phyloP scores from a whole-genome alignment of 2,113 vertebrate species.

The Corvus moneduloides region DNA sequence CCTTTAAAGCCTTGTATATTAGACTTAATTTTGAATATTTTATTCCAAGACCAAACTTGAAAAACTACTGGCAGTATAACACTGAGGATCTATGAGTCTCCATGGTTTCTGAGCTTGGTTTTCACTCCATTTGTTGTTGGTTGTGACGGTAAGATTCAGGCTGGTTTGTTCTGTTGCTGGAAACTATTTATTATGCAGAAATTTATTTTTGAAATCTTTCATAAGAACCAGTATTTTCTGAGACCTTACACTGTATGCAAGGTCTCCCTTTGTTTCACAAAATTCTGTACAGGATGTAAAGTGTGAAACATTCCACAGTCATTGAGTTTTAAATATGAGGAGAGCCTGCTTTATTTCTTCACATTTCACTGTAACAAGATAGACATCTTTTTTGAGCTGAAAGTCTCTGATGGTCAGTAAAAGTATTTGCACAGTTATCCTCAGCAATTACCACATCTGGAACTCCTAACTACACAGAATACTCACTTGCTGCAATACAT shows the following conservation, averaged over 20 bases:
- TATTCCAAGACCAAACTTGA: neutral
- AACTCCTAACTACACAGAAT: neutral
- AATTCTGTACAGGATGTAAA: neutral
- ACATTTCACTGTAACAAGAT: neutral
- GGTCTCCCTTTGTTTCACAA: neutral
- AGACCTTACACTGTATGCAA: accelerated
- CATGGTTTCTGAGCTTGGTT: neutral
- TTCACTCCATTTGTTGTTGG: neutral
- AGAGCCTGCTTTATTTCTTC: neutral
- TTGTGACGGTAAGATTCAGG: neutral
- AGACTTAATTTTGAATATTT: neutral
- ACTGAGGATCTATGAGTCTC: neutral
- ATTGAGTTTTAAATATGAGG: neutral
- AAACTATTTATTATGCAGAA: neutral
- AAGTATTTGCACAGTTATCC: neutral
- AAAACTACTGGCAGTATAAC: neutral
- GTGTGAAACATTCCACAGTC: neutral
- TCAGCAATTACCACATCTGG: neutral
- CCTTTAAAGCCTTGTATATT: neutral
- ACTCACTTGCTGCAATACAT: neutral
- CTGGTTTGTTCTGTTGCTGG: neutral
- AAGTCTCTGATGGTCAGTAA: neutral
- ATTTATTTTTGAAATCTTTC: neutral
- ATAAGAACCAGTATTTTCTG: accelerated
- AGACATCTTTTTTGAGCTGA: neutral